Conservation (phyloP, 2,888 invertebrate species). For the Caenorhabditis panamensis region DNA sequence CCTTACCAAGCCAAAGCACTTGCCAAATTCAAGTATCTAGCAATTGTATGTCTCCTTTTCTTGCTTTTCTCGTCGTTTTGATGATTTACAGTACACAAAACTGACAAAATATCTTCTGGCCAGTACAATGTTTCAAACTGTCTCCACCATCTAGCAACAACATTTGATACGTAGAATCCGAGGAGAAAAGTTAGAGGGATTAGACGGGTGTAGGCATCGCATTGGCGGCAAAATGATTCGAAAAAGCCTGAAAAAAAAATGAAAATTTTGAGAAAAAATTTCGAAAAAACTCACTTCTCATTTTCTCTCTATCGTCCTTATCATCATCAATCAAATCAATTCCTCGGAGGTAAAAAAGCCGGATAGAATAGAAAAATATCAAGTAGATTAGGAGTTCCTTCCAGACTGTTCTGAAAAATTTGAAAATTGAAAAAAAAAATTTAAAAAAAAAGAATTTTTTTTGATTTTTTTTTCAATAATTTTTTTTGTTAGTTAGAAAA, state of each 20-base stretch:
- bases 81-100: conserved; percentile 67
- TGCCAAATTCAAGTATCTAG: conserved; percentile 74
- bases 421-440: conserved; percentile 6
- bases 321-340: conserved; percentile 65
- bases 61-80: conserved; percentile 64
- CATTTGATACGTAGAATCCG: conserved; percentile 76
- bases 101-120: conserved; percentile 73
- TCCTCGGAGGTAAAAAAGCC: conserved; percentile 65
- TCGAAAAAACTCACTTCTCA: conserved; percentile 21
- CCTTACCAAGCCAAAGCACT: conserved; percentile 69
- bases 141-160: conserved; percentile 72
- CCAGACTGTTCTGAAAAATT: conserved; percentile 55
- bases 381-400: conserved; percentile 68
- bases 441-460: no score
- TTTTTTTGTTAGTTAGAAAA: no score
- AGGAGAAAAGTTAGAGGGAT: conserved; percentile 77
- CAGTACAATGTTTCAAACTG: conserved; percentile 72
- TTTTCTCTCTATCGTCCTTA: conserved; percentile 53
- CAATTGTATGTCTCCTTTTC: conserved; percentile 69
- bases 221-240: conserved; percentile 70
- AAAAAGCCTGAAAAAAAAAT: conserved; percentile 60
- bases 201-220: conserved; percentile 71
- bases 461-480: no score
- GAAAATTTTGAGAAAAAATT: not conserved
- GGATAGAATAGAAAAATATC: conserved; percentile 63